Percentiles rank a stretch among this genome's conserved stretches.
These are phyloP conservation scores for Himantopus leucocephalus DNA, from an alignment of 2,113 vertebrate genomes.

Conservation along the genomic window DNA sequence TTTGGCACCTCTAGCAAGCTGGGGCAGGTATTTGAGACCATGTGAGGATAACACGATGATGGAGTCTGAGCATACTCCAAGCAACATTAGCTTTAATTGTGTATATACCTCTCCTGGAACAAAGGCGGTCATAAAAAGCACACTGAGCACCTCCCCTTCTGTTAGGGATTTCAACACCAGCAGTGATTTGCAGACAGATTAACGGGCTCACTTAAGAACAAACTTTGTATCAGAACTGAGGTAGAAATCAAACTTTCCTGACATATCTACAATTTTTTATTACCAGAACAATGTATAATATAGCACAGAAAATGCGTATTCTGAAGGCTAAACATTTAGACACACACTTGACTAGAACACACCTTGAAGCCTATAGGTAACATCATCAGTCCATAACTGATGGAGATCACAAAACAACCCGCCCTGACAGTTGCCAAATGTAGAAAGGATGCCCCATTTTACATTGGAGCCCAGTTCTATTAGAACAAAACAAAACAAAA, in stretches of 20 bases:
- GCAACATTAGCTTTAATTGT: not conserved
- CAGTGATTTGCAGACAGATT: not conserved
- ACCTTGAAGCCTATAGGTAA: not conserved
- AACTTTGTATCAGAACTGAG: not conserved
- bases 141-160: not conserved
- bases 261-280: not conserved
- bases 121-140: not conserved
- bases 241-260: not conserved
- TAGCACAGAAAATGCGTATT: not conserved
- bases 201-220: not conserved
- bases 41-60: not conserved
- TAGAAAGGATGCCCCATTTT: not conserved
- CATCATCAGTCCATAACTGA: not conserved
- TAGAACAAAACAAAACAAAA: not conserved
- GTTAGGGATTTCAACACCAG: not conserved
- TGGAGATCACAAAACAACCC: not conserved
- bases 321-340: not conserved
- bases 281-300: not conserved
- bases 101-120: not conserved
- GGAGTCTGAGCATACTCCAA: not conserved
- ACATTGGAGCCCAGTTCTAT: not conserved
- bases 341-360: not conserved
- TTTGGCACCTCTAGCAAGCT: not conserved
- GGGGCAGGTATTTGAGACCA: not conserved
- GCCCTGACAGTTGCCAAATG: not conserved